Conservation (phyloP, 2,797 vertebrate species). For the Aphelocoma californica region DNA sequence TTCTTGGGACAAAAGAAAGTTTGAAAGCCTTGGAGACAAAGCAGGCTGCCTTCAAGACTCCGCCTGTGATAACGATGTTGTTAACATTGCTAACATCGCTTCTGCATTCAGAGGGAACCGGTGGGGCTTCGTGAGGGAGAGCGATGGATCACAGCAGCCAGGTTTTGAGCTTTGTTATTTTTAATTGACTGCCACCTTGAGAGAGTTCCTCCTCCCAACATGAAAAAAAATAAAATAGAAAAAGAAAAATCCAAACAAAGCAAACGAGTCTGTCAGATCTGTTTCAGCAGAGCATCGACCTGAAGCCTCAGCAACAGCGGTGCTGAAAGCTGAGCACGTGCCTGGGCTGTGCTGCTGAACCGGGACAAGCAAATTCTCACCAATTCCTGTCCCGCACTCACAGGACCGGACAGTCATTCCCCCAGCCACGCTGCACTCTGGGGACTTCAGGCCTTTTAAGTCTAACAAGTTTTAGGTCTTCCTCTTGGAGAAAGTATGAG, state of each 20-base stretch:
- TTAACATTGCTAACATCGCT: neutral
- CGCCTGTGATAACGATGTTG: neutral
- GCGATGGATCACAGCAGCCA: neutral
- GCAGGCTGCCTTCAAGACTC: neutral
- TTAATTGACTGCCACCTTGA: conserved; percentile 33
- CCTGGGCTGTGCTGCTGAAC: neutral
- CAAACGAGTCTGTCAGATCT: neutral
- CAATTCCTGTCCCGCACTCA: fast-evolving
- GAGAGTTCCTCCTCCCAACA: neutral
- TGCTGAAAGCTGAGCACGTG: neutral
- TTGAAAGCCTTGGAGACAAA: conserved; percentile 33
- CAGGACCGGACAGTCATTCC: neutral
- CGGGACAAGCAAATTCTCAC: neutral
- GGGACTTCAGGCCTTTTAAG: neutral
- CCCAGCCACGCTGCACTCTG: fast-evolving
- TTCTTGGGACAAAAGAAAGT: conserved; percentile 50
- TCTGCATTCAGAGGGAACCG: neutral
- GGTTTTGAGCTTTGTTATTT: neutral
- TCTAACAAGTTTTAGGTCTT: neutral
- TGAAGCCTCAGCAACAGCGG: fast-evolving
- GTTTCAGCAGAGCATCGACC: neutral
- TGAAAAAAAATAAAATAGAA: no score
- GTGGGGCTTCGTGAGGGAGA: neutral
- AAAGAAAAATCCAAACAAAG: neutral
- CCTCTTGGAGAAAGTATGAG: neutral